Conservation (phyloP, 2,888 invertebrate species). For the Tetrapedia diversipes region DNA sequence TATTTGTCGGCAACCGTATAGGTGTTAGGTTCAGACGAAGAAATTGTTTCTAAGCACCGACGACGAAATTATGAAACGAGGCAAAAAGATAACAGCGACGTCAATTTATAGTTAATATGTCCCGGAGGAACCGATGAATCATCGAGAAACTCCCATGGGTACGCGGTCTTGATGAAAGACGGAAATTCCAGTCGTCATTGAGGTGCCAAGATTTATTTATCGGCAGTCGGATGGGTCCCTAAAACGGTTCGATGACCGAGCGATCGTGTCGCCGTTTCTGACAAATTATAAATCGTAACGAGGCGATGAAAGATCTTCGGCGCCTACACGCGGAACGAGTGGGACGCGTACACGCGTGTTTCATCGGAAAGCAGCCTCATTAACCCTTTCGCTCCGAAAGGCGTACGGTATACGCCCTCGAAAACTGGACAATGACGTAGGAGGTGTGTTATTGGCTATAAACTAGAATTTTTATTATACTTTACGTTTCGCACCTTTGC, state of each 20-base stretch:
- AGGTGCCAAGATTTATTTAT: not conserved
- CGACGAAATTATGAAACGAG: not conserved
- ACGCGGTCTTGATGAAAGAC: not conserved
- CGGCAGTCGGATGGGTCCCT: not conserved
- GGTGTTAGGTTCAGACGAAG: too few relatives aligned
- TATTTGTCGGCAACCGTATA: too few relatives aligned
- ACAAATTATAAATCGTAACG: constrained; percentile 54
- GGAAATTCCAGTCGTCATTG: not conserved
- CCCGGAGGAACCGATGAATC: constrained; percentile 6
- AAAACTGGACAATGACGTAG: too few relatives aligned
- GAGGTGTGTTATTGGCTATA: too few relatives aligned
- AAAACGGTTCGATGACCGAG: constrained; percentile 26
- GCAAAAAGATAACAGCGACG: not conserved
- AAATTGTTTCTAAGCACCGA: not conserved
- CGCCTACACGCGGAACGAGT: constrained; percentile 49
- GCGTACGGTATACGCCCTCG: too few relatives aligned
- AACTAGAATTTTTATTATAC: too few relatives aligned
- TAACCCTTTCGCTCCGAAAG: too few relatives aligned
- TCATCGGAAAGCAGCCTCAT: constrained; percentile 54
- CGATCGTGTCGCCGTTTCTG: constrained; percentile 25
- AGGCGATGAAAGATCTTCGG: constrained; percentile 44
- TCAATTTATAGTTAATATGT: not conserved
- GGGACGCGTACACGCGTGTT: constrained; percentile 38
- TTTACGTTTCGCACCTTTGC: too few relatives aligned
- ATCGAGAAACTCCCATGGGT: not conserved